Base-by-base conservation (phyloP, 2,113 vertebrate genomes). In the Amia ocellicauda region DNA sequence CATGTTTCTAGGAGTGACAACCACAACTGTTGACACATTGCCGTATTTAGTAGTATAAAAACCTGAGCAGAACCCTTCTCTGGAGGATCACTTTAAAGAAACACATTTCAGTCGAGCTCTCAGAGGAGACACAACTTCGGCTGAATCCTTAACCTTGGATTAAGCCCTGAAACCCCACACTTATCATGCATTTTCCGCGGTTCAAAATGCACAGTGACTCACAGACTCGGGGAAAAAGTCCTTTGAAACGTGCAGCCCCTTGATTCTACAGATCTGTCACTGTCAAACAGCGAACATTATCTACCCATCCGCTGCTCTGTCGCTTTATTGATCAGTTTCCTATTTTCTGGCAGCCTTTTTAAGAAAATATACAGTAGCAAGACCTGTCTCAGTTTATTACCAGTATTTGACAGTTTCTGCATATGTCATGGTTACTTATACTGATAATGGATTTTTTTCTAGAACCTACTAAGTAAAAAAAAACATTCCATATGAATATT, bases 311-410 rank as follows among this genome's bases (percentile, higher is more conserved):
- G 29, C 8, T 24, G 13, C 24, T 29, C 26, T 9, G 3, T 28
- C 53, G 8, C 3, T 19, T 29, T 56, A 19, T 29, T n/a, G 17
- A 28, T 56, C 51, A 14, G 22, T 56, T 53, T 53, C 26, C n/a
- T 17, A 56, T 56, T 56, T 56, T 56, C 53, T 56, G 53, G 27
- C 53, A 31, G 17, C 26, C 16, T 31, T n/a, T 19, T 8, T n/a
- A 14, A 56, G 26, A 17, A 26, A 9, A 28, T 56, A 28, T 19
- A 56, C 27, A 29, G 17, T 28, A 31, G 27, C 27, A 31, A 16
- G 29, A 56, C n/a, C 53, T 56, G 16, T 31, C 53, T 24, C 3
- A 7, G n/a, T 22, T 26, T 4, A 53, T 53, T 26, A n/a, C n/a
- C n/a, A n/a, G n/a, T n/a, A n/a, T 24, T 22, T 10, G 23, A 26